Evolutionary conservation across 2,113 vertebrate genomes (phyloP), one percentile per base, ranked within the genome.

Genomic region (Dendrocopos noguchii): DNA sequence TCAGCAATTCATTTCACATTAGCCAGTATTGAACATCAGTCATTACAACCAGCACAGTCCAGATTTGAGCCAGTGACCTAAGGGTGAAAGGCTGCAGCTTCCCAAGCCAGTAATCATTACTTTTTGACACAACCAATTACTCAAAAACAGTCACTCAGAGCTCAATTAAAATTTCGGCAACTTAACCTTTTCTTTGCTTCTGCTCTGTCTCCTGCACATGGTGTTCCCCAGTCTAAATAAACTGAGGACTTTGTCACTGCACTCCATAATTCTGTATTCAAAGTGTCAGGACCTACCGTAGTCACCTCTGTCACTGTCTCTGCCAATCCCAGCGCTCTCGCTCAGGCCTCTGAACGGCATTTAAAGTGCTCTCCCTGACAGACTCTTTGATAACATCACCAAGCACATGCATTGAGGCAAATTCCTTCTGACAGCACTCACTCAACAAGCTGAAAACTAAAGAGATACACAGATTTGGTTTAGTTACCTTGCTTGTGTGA

Each of bases 111-210:
- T 75, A 88, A 96, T 95, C 95, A 95, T 94, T 96, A 90, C 6
- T 0, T 91, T 95, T 96, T 94, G 96, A 96, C 93, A 92, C 90
- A 95, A 91, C 84, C 93, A 93, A 96, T 96, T 96, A 96, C 91
- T 95, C 91, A 96, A 87, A 95, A 94, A 85, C 90, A 95, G 87
- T 94, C 90, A 88, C 85, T 94, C 87, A 15, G 90, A 94, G 90
- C 91, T 96, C 96, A 91, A 96, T 95, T 96, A 96, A 95, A 91
- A 94, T 90, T 96, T 95, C 4, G 4, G 82, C 25, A 95, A 88
- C 90, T 96, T 94, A 94, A 95, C 91, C 91, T 95, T 88, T 72
- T 82, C 79, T 67, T 60, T 88, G 33, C 47, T 82, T 81, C 81
- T 74, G 72, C 39, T 90, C 80, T 70, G 81, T 76, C 72, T 80